Conservation (phyloP, 1,140 invertebrate genomes). For the Drosophila aff. region DNA sequence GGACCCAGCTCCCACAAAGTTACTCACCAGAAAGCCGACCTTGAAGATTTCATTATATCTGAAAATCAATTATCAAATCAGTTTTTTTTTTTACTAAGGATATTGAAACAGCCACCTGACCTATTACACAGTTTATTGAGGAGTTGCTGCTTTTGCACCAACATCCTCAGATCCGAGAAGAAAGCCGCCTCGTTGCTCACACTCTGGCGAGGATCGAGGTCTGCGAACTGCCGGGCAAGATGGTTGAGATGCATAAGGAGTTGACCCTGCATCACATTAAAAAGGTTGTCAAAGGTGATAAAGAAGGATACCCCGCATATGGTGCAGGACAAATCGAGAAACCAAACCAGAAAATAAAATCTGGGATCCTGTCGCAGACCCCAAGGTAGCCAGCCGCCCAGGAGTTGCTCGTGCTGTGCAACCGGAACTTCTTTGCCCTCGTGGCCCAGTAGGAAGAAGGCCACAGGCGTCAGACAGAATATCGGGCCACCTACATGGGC, state of each 20-base stretch:
- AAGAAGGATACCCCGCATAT: constrained; percentile 38
- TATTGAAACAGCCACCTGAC: background rate
- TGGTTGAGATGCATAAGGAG: constrained; percentile 49
- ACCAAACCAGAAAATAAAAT: constrained; percentile 33
- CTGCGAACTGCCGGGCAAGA: constrained; percentile 13
- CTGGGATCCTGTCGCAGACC: constrained; percentile 27
- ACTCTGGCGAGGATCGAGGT: constrained; percentile 23
- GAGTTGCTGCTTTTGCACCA: constrained; percentile 55
- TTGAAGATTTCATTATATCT: constrained; percentile 66
- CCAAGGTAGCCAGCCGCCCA: constrained; percentile 55
- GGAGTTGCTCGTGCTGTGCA: constrained; percentile 37
- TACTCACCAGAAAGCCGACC: constrained; percentile 25
- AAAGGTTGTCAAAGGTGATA: constrained; percentile 46
- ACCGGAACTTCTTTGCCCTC: constrained; percentile 27
- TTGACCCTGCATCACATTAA: constrained; percentile 48
- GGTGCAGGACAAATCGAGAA: constrained; percentile 24
- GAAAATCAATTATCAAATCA: no score
- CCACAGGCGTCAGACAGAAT: constrained; percentile 21
- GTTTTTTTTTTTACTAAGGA: background rate
- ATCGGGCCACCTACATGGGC: background rate
- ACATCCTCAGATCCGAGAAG: background rate
- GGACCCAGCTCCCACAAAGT: constrained; percentile 49
- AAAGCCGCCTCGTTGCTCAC: constrained; percentile 11
- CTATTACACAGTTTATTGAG: constrained; percentile 38
- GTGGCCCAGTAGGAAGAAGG: constrained; percentile 27